Percentiles rank a stretch among this genome's conserved stretches.
Evolutionary conservation across 2,113 vertebrate species (phyloP).

Genomic region (Cervus canadensis): DNA sequence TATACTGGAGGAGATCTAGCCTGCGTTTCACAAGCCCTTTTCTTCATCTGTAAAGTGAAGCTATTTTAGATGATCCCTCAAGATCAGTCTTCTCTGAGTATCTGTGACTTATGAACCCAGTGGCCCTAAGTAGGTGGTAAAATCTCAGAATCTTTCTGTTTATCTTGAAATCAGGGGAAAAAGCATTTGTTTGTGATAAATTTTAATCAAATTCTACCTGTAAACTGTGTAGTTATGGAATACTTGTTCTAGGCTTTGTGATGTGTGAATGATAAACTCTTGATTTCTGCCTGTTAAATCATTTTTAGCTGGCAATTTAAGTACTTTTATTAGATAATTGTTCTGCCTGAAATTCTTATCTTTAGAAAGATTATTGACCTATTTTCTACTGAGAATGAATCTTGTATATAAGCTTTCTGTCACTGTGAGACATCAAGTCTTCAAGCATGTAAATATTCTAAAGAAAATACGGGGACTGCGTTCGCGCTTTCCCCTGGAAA

Average conservation of each 20-base stretch:
- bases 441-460: background rate
- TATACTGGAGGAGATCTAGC: background rate
- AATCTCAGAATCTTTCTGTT: background rate
- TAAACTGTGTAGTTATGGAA: background rate
- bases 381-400: background rate
- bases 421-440: background rate
- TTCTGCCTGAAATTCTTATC: conserved; percentile 12
- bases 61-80: background rate
- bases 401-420: background rate
- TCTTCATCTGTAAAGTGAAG: conserved; percentile 10
- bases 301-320: conserved; percentile 22
- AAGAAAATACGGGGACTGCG: background rate
- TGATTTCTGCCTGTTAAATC: background rate
- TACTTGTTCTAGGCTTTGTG: background rate
- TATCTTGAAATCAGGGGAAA: conserved; percentile 26
- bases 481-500: too few relatives aligned
- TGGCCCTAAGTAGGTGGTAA: background rate
- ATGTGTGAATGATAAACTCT: background rate
- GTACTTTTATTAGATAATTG: background rate
- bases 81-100: background rate
- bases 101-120: background rate
- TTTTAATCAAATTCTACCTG: background rate
- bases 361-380: background rate
- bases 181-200: background rate
- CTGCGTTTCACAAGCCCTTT: background rate